Base-by-base conservation (phyloP, 2,888 invertebrate species). In the Tineola bisselliella region DNA sequence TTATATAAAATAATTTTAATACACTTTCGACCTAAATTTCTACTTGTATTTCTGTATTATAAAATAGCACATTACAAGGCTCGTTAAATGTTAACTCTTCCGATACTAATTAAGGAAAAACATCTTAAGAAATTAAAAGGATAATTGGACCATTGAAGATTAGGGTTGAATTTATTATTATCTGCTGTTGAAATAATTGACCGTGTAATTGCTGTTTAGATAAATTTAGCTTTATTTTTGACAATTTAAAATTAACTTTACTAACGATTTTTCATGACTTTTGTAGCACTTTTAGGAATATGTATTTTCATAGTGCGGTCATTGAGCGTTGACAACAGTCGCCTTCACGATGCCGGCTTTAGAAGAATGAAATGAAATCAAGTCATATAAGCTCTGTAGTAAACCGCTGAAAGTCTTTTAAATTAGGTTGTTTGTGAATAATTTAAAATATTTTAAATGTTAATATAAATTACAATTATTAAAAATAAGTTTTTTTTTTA, bases 81-180 rank as follows among this genome's bases (percentile, higher is more conserved):
- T 73, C 75, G 77, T 84, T 84, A 68, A 65, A 61, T 66, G 66
- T 66, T 68, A 79, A 81, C 83, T 79, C 84, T 79, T 76, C 78
- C 83, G 76, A 79, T 61, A 70, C 79, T 79, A 83, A 86, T 77
- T 74, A 74, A 64, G 68, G 63, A 67, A 70, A 68, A 18, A 48
- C 15, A 30, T 71, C 69, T 72, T 68, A 68, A 71, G 66, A 77
- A 82, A 84, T 81, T 81, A 81, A 80, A 81, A 77, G 73, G 58
- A 31, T 58, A 58, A 58, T 58, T 58, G 58, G 58, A 58, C 25
- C 58, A 58, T 58, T 33, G 31, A 58, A 25, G 19, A 54, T 72
- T 71, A 66, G 76, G 78, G 78, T 74, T 77, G 74, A 44, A 74
- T 69, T 71, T 73, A 71, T 80, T 81, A 79, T 80, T 78, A 74